Evolutionary conservation across 2,113 vertebrate species (phyloP).

Genomic region (Athene cunicularia): DNA sequence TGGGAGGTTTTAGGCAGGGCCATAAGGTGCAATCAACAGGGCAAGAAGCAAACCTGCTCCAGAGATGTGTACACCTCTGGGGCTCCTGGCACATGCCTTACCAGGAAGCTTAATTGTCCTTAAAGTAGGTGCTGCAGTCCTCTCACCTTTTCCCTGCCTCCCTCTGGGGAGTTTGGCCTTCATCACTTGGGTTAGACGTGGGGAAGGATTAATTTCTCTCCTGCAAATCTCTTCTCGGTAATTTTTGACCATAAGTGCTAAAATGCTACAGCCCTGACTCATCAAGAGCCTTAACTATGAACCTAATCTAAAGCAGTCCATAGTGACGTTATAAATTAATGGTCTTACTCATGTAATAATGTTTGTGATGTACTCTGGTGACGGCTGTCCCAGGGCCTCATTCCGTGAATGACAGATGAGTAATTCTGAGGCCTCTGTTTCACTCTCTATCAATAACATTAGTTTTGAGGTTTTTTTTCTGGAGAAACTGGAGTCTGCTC

Average conservation of each 20-base stretch:
- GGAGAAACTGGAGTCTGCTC: neutral
- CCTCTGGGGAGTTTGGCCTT: neutral
- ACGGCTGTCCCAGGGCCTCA: neutral
- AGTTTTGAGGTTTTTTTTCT: neutral
- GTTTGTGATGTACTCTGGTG: neutral
- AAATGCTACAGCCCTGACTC: neutral
- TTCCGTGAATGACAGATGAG: neutral
- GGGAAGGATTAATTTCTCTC: neutral
- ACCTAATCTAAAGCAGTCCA: neutral
- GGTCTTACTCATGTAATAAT: neutral
- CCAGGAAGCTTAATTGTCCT: neutral
- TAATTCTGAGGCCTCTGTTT: neutral
- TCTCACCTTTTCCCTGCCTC: neutral
- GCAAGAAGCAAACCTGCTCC: neutral
- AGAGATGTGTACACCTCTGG: neutral
- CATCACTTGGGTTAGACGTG: fast-evolving
- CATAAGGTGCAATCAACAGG: neutral
- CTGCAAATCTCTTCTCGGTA: neutral
- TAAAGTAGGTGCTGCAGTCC: fast-evolving
- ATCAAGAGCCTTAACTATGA: neutral
- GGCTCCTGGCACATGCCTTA: neutral
- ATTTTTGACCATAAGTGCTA: neutral
- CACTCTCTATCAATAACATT: neutral
- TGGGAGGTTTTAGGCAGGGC: neutral
- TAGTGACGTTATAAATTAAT: neutral